Base-by-base conservation (phyloP, 37 sponge, comb jelly and placozoan genomes). In the Aplysina aerophoba region DNA sequence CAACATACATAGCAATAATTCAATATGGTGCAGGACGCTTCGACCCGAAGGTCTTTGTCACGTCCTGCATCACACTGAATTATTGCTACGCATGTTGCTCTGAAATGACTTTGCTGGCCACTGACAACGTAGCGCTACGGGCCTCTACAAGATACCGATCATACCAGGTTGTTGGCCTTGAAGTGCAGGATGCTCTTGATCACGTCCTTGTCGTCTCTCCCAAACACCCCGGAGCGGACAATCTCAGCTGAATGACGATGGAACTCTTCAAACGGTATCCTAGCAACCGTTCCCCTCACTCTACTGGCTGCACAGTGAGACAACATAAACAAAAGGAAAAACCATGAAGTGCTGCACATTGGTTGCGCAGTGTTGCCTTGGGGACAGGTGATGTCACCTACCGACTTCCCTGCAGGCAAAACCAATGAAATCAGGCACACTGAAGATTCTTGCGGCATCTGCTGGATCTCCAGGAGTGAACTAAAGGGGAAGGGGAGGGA, bases 341-440 rank as follows among this genome's bases (percentile, higher is more conserved):
- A n/a, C n/a, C n/a, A n/a, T n/a, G n/a, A n/a, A n/a, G n/a, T n/a
- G n/a, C n/a, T n/a, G n/a, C n/a, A n/a, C n/a, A n/a, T n/a, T n/a
- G n/a, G 50, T 4, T 28, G 24, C 4, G 24, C 28, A n/a, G 19
- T 65, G 27, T 3, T 6, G 17, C 34, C 19, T 28, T 2, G 4
- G 30, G 17, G 6, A 35, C 34, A 69, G 11, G 30, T 31, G 31
- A 69, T 27, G 6, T 28, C 30, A 77, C 90, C 82, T 40, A 85
- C 92, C 92, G 34, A 96, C 88, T 83, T 96, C 92, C 36, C 97
- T 59, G 59, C 93, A 92, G 22, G 93, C 95, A 84, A 94, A 94
- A 28, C 97, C 97, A 64, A 97, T 95, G 82, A 97, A 97, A 84
- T 97, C 97, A 14, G 97, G 97, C 41, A 97, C 93, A 28, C 90